Evolutionary conservation across 37 sponge, comb jelly and placozoan genomes (phyloP).

Genomic region (Spongia lamella): DNA sequence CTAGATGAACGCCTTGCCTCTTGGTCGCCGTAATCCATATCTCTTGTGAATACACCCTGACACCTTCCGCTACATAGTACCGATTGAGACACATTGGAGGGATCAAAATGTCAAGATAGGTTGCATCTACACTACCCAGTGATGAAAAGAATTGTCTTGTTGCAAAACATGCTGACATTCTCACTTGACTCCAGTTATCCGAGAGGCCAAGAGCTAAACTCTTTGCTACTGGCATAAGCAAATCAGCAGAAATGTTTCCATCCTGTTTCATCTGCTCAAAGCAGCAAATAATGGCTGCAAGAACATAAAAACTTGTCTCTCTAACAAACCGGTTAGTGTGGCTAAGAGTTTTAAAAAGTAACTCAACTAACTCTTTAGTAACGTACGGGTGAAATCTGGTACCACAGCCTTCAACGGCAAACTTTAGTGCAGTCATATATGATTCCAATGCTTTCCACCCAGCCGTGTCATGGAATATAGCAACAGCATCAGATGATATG

Average conservation of each 20-base stretch:
- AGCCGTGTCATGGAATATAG: conserved; percentile 91
- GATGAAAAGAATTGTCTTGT: conserved; percentile 73
- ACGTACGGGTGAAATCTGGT: conserved; percentile 60
- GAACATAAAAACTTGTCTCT: conserved; percentile 77
- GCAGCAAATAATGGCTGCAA: conserved; percentile 54
- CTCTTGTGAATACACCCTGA: conserved; percentile 91
- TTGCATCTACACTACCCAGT: conserved; percentile 7
- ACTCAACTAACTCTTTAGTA: conserved; percentile 70
- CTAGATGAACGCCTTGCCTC: conserved; percentile 61
- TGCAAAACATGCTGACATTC: conserved; percentile 90
- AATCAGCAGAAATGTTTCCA: too few species aligned
- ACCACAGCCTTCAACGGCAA: conserved; percentile 70
- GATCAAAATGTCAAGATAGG: conserved; percentile 57
- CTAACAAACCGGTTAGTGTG: conserved; percentile 96
- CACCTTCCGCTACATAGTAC: conserved; percentile 97
- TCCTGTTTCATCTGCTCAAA: conserved; percentile 23
- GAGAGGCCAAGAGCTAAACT: conserved; percentile 75
- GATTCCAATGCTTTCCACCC: conserved; percentile 92
- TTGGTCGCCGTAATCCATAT: conserved; percentile 80
- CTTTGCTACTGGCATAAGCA: conserved; percentile 18
- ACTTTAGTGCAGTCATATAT: conserved; percentile 80
- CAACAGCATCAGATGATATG: conserved; percentile 20
- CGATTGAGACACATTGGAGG: conserved; percentile 95
- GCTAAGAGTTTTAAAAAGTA: conserved; percentile 66
- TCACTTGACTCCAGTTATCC: conserved; percentile 96